phyloP scores from a whole-genome alignment of 2,797 vertebrate genomes.

The Thalassophryne amazonica region DNA sequence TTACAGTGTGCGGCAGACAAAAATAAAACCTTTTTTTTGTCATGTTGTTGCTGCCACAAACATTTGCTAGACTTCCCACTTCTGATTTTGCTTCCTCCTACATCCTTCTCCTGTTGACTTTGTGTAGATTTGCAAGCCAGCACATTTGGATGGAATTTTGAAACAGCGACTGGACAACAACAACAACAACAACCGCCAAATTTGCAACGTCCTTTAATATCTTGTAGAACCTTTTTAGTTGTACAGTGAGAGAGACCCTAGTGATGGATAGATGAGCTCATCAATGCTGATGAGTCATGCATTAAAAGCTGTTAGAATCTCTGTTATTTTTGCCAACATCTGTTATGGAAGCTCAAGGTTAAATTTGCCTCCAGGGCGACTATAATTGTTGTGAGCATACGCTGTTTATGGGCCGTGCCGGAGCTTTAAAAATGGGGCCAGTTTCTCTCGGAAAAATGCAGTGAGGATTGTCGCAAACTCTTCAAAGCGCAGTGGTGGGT shows the following conservation, averaged over 20 bases:
- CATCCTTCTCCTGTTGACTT: too few relatives aligned
- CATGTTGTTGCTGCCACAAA: too few relatives aligned
- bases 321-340: conserved; percentile 69
- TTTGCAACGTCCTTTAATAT: conserved; percentile 12
- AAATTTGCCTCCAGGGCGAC: conserved; percentile 66
- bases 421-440: conserved; percentile 37
- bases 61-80: too few relatives aligned
- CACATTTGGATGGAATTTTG: too few relatives aligned
- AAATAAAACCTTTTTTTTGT: too few relatives aligned
- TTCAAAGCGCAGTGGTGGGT: too few relatives aligned
- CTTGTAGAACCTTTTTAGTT: not conserved
- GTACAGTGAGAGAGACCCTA: conserved; percentile 10
- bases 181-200: not conserved
- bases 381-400: conserved; percentile 73
- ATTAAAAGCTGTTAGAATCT: conserved; percentile 56
- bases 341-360: conserved; percentile 73
- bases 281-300: conserved; percentile 49
- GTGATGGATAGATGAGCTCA: conserved; percentile 33
- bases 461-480: conserved; percentile 8
- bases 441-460: conserved; percentile 17
- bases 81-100: too few relatives aligned
- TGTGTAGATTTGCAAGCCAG: too few relatives aligned
- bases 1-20: too few relatives aligned
- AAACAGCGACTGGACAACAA: conserved; percentile 23
- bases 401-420: conserved; percentile 69